Evolutionary conservation across 2,888 invertebrate genomes (phyloP).

Genomic region (Dynastes grantii): DNA sequence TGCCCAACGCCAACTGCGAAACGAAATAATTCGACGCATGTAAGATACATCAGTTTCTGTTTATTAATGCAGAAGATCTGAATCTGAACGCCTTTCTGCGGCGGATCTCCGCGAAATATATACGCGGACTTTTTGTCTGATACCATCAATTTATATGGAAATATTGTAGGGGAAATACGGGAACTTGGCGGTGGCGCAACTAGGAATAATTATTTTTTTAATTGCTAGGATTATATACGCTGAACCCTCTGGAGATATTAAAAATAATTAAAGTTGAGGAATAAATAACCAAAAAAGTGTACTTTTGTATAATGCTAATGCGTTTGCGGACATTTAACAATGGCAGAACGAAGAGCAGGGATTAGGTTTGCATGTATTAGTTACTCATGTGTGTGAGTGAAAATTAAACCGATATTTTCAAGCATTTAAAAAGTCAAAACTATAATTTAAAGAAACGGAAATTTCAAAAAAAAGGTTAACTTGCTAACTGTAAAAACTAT

Average conservation of each 20-base stretch:
- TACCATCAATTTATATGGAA: slow-evolving; percentile 38
- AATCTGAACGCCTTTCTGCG: slow-evolving; percentile 40
- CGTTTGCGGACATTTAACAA: no score
- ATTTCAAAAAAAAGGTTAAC: no score
- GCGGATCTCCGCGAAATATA: slow-evolving; percentile 30
- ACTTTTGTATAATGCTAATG: no score
- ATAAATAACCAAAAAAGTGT: no score
- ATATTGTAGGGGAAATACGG: slow-evolving; percentile 1
- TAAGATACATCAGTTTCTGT: slow-evolving; percentile 41
- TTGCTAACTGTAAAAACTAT: no score
- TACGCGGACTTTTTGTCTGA: slow-evolving; percentile 16
- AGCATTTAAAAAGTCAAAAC: no score
- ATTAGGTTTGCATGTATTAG: no score
- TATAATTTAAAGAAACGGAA: no score
- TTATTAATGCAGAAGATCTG: slow-evolving; percentile 41
- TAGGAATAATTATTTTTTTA: slow-evolving; percentile 32
- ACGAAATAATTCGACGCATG: slow-evolving; percentile 35
- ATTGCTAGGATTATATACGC: slow-evolving; percentile 16
- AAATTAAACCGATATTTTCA: no score
- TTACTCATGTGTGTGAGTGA: no score
- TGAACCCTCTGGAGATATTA: background rate
- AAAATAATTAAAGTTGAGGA: no score
- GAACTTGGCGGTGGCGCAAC: background rate
- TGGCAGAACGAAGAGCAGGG: no score
- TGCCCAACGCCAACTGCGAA: slow-evolving; percentile 10